Percentiles rank a stretch among this genome's conserved stretches.
Conservation (phyloP, 2,113 vertebrate genomes). For the Stigmatopora nigra region DNA sequence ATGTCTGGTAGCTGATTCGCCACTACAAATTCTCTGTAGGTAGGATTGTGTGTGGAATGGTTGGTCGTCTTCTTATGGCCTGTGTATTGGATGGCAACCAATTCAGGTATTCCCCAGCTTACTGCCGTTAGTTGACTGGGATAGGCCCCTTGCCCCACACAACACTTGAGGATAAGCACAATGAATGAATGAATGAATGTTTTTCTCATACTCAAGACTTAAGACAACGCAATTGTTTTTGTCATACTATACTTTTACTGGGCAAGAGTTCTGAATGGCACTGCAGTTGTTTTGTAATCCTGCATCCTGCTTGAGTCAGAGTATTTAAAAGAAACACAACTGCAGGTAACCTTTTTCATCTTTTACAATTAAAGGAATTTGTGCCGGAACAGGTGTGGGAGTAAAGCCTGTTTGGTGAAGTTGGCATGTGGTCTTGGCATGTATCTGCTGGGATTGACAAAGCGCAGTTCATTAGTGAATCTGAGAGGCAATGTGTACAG, state of each 20-base stretch:
- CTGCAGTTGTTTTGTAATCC: neutral
- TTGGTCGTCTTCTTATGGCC: too few species aligned
- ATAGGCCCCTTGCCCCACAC: too few species aligned
- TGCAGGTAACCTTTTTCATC: neutral
- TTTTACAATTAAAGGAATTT: neutral
- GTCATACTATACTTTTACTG: neutral
- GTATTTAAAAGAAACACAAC: neutral
- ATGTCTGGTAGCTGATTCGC: too few species aligned
- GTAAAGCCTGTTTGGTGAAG: conserved; percentile 1
- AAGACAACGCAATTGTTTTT: too few species aligned
- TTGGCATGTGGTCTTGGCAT: neutral
- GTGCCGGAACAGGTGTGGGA: neutral
- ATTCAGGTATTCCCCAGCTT: too few species aligned
- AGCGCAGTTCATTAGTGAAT: conserved; percentile 17
- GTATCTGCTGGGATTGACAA: neutral
- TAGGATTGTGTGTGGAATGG: too few species aligned
- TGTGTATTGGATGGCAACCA: too few species aligned
- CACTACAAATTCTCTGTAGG: too few species aligned
- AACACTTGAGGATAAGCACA: too few species aligned
- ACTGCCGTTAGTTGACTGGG: too few species aligned
- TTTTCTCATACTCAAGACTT: too few species aligned
- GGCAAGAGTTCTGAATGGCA: neutral
- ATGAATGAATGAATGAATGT: too few species aligned
- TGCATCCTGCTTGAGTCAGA: neutral
- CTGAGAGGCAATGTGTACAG: neutral